Base-by-base conservation (phyloP, 2,113 vertebrate genomes). In the Elephantulus edwardii region DNA sequence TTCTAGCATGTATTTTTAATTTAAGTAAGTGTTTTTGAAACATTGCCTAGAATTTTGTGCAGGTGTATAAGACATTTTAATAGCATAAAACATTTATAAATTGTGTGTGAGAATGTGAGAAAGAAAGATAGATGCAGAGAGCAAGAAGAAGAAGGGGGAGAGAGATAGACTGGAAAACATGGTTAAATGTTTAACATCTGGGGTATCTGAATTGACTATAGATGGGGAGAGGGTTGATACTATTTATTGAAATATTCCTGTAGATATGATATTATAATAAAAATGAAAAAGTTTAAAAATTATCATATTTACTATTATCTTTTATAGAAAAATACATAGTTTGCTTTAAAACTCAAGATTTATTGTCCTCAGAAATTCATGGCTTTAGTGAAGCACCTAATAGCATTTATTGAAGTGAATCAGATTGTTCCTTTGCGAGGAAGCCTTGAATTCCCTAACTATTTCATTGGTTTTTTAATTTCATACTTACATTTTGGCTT, bases 381-480 rank as follows among this genome's bases (percentile, higher is more conserved):
- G 42, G 71, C n/a, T 79, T 91, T 72, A 42, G 46, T 89, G 30
- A 2, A 60, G 11, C 75, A 26, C 48, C 30, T 80, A 89, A n/a
- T 40, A 14, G 38, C 4, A 35, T 68, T 84, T 46, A 40, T n/a
- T 80, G 56, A 89, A 17, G 13, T 40, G 50, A 91, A 30, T 83
- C 52, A 83, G 9, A 13, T 71, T 52, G 14, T 82, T 86, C 30
- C 7, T 75, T 74, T 90, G 28, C 83, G n/a, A 35, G 8, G 56
- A 62, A 91, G 33, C 46, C 4, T 62, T 75, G 33, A 91, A 74
- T 84, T 90, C 62, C 50, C 10, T 35, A 76, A 79, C 44, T 1
- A 70, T 50, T 70, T 94, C 19, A 54, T 75, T 48, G 4, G n/a
- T n/a, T n/a, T n/a, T n/a, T 71, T 88, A 80, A 68, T 66, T 82